phyloP scores from a whole-genome alignment of 2,113 vertebrate species.

The Mesocricetus auratus region DNA sequence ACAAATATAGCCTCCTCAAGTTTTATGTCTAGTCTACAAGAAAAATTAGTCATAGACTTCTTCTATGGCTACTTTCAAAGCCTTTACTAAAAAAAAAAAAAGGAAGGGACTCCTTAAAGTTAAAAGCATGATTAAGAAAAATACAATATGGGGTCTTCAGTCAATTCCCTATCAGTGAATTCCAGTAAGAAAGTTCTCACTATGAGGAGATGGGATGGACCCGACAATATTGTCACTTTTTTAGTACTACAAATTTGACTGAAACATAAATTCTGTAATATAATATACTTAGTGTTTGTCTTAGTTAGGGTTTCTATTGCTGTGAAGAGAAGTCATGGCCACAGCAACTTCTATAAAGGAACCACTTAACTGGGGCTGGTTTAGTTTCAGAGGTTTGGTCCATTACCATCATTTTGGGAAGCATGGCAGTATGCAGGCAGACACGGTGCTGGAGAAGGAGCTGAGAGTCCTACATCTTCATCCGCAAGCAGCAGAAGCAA shows the following conservation, averaged over 20 bases:
- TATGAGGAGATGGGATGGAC: neutral
- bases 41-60: constrained; percentile 45
- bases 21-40: constrained; percentile 2
- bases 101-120: neutral
- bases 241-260: constrained; percentile 12
- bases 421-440: neutral
- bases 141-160: neutral
- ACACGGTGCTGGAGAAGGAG: neutral
- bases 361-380: neutral
- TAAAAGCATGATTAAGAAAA: constrained; percentile 42
- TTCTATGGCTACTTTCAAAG: constrained; percentile 43
- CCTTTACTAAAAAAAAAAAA: constrained; percentile 15
- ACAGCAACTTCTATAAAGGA: neutral
- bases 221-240: constrained; percentile 4
- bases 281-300: constrained; percentile 25
- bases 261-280: constrained; percentile 18
- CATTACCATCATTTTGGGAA: neutral
- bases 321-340: neutral
- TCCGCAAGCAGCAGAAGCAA: neutral
- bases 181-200: constrained; percentile 9
- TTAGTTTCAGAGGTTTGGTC: neutral
- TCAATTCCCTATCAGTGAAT: constrained; percentile 31
- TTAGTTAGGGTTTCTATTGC: neutral
- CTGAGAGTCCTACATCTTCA: neutral
- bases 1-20: constrained; percentile 37